These are phyloP conservation scores for Halictus rubicundus DNA, from an alignment of 1,140 invertebrate genomes.

Conservation along the genomic window DNA sequence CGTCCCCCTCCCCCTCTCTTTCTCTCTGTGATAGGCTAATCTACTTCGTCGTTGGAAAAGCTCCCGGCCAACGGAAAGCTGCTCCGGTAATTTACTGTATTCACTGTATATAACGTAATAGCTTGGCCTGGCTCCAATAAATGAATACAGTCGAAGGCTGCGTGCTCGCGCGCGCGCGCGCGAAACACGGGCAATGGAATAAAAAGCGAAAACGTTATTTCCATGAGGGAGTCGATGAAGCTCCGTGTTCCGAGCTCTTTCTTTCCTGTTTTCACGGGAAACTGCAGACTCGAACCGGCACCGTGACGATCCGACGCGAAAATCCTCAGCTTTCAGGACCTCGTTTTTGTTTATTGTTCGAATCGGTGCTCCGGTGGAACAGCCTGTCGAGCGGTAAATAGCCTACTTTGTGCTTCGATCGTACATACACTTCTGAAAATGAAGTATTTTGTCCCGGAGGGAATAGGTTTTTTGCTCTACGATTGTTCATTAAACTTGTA, in stretches of 20 bases:
- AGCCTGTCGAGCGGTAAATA: no score
- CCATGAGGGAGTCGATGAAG: not conserved
- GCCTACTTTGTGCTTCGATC: no score
- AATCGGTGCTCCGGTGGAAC: no score
- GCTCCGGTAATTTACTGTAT: slow-evolving; percentile 36
- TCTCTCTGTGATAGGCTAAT: slow-evolving; percentile 12
- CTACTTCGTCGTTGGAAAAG: slow-evolving; percentile 29
- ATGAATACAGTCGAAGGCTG: slow-evolving; percentile 16
- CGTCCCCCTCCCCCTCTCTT: no score
- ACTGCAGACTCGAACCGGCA: no score
- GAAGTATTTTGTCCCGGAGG: no score
- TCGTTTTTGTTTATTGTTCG: no score
- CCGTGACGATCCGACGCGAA: no score
- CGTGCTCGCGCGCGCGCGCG: not conserved
- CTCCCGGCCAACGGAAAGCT: slow-evolving; percentile 6
- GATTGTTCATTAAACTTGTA: no score
- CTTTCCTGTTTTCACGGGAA: not conserved
- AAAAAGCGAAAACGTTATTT: slow-evolving; percentile 36
- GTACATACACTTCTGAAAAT: no score
- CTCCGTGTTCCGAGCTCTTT: not conserved
- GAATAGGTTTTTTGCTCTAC: no score
- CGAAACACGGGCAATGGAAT: slow-evolving; percentile 15
- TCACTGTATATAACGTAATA: slow-evolving; percentile 44
- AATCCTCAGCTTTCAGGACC: no score
- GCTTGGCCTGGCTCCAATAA: slow-evolving; percentile 43